Percentiles rank a stretch among this genome's conserved stretches.
Evolutionary conservation across 2,888 invertebrate species (phyloP).

Genomic region (Adelphocoris suturalis): DNA sequence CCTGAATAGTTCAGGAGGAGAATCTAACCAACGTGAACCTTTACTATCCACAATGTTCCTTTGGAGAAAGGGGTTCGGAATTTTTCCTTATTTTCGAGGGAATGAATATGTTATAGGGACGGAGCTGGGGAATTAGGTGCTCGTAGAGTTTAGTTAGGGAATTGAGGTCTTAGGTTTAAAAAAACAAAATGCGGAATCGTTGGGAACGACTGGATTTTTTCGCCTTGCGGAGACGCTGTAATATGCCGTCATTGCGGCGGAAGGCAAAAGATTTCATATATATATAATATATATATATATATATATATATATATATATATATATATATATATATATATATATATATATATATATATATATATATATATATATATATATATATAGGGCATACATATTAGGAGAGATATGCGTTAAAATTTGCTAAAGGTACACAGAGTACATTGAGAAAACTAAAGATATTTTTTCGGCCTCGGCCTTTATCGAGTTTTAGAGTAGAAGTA

Average conservation of each 20-base stretch:
- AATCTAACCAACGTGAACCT: constrained; percentile 21
- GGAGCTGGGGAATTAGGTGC: background rate
- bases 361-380: too few species aligned
- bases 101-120: constrained; percentile 11
- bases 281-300: too few species aligned
- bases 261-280: too few species aligned
- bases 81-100: background rate
- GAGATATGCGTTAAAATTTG: too few species aligned
- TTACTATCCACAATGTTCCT: background rate
- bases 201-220: background rate
- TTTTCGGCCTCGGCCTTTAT: too few species aligned
- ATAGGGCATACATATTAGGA: too few species aligned
- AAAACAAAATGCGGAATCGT: background rate
- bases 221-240: background rate
- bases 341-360: too few species aligned
- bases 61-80: background rate
- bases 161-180: background rate
- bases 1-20: constrained; percentile 30
- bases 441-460: too few species aligned
- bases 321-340: too few species aligned
- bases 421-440: too few species aligned
- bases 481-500: too few species aligned
- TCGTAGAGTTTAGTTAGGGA: constrained; percentile 15
- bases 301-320: too few species aligned
- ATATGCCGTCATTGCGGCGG: background rate